Conservation (phyloP, 2,888 invertebrate genomes). For the Mantis religiosa region DNA sequence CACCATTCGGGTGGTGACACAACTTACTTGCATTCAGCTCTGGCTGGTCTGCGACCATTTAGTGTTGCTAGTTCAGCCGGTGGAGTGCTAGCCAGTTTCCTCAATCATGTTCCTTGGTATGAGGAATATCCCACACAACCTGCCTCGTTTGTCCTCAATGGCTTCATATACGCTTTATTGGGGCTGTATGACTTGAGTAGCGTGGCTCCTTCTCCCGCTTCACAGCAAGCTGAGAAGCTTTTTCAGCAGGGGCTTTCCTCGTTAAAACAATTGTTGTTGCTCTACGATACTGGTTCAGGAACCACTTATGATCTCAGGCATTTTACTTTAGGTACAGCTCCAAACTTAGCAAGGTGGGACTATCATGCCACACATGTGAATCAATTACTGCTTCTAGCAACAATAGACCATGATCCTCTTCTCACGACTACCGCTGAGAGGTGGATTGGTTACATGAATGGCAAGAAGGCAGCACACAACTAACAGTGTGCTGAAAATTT, state of each 20-base stretch:
- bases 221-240: conserved; percentile 68
- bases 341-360: conserved; percentile 96
- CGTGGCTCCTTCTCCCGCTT: conserved; percentile 66
- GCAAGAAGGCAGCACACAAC: conserved; percentile 91
- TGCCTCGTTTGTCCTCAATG: conserved; percentile 92
- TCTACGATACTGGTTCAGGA: conserved; percentile 94
- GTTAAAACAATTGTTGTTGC: conserved; percentile 73
- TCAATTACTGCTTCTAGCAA: conserved; percentile 82
- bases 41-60: conserved; percentile 75
- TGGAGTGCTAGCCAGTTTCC: conserved; percentile 80
- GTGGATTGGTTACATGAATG: conserved; percentile 94
- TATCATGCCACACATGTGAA: conserved; percentile 98
- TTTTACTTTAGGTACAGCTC: conserved; percentile 80
- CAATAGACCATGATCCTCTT: conserved; percentile 78
- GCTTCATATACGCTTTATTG: conserved; percentile 94
- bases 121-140: conserved; percentile 98
- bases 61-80: conserved; percentile 67
- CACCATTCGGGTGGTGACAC: conserved; percentile 71
- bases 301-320: conserved; percentile 90
- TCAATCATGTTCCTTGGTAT: conserved; percentile 88
- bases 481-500: conserved; percentile 44
- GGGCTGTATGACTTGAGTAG: conserved; percentile 93
- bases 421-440: conserved; percentile 79
- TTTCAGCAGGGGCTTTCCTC: conserved; percentile 83
- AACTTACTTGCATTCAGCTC: conserved; percentile 76